These are phyloP conservation scores for Parapristionchus giblindavisi DNA, from an alignment of 2,888 invertebrate genomes.

Conservation along the genomic window DNA sequence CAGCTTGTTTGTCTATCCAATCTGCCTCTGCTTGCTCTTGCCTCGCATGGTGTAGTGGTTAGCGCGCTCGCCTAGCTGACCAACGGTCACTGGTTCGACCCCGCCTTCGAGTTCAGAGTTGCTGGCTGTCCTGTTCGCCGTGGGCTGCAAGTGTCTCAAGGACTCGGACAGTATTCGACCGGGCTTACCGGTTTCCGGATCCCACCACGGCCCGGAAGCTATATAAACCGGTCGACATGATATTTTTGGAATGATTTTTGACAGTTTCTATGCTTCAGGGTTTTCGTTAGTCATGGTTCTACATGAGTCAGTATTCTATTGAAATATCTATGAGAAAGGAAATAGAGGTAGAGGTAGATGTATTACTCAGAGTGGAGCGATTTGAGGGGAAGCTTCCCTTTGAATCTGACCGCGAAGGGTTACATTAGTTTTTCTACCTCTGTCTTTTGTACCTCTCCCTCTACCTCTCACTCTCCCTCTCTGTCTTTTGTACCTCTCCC, in stretches of 20 bases:
- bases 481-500: no score
- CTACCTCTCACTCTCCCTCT: no score
- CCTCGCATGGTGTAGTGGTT: constrained; percentile 4
- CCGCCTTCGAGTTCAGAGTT: constrained; percentile 27
- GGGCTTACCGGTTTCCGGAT: constrained; percentile 13
- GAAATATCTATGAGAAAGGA: no score
- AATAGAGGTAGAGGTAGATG: no score
- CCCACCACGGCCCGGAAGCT: constrained; percentile 12
- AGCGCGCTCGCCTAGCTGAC: background rate
- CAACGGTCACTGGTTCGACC: constrained; percentile 11
- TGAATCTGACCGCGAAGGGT: no score
- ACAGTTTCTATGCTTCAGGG: background rate
- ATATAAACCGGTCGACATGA: constrained; percentile 23
- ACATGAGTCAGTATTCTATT: no score
- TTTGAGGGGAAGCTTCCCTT: no score
- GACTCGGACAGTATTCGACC: constrained; percentile 9
- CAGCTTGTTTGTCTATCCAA: background rate
- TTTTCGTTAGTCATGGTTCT: no score
- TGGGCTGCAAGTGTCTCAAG: constrained; percentile 16
- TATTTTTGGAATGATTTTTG: background rate
- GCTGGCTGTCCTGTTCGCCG: constrained; percentile 13
- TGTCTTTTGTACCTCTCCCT: no score
- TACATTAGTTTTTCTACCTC: no score
- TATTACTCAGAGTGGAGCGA: no score
- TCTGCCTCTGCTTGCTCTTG: background rate